A percentile compares a stretch with the other conserved stretches of the same genome.
Evolutionary conservation across 2,797 vertebrate species (phyloP).

Genomic region (Acrossocheilus wenchowensis): DNA sequence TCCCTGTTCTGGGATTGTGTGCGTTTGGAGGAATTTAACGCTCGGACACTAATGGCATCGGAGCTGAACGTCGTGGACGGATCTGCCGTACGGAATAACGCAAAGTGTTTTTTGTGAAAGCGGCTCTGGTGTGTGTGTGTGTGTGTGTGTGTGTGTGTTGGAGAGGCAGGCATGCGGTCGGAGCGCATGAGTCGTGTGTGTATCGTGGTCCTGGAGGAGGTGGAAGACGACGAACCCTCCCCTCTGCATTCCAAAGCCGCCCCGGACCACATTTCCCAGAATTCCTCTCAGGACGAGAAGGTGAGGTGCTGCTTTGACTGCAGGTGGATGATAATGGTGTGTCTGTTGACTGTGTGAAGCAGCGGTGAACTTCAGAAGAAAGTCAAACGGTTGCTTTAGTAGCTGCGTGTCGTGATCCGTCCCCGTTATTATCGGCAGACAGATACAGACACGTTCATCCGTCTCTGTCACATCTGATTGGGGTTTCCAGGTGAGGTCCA

Average conservation of each 20-base stretch:
- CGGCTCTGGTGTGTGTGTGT: not conserved
- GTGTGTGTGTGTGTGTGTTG: not conserved
- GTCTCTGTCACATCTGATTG: not conserved
- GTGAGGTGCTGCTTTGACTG: slow-evolving; percentile 73
- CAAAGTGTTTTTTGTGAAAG: not conserved
- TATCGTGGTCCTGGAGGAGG: slow-evolving; percentile 99
- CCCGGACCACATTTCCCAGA: slow-evolving; percentile 77
- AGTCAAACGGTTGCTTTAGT: too few relatives aligned
- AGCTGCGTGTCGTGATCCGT: slow-evolving; percentile 2
- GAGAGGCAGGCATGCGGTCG: slow-evolving; percentile 64
- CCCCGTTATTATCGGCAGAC: not conserved
- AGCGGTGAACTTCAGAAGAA: not conserved
- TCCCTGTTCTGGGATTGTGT: slow-evolving; percentile 4
- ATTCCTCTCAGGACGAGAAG: slow-evolving; percentile 77
- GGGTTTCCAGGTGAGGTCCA: not conserved
- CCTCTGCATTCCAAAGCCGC: slow-evolving; percentile 82
- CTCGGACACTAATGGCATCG: not conserved
- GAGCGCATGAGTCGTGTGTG: slow-evolving; percentile 97
- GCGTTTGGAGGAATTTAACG: not conserved
- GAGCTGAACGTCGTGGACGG: not conserved
- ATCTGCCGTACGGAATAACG: not conserved
- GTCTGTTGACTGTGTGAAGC: not conserved
- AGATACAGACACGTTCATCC: not conserved
- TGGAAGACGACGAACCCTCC: slow-evolving; percentile 94
- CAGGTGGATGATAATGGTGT: not conserved